Evolutionary conservation across 2,888 invertebrate species (phyloP).

Genomic region (Harpalus rufipes): DNA sequence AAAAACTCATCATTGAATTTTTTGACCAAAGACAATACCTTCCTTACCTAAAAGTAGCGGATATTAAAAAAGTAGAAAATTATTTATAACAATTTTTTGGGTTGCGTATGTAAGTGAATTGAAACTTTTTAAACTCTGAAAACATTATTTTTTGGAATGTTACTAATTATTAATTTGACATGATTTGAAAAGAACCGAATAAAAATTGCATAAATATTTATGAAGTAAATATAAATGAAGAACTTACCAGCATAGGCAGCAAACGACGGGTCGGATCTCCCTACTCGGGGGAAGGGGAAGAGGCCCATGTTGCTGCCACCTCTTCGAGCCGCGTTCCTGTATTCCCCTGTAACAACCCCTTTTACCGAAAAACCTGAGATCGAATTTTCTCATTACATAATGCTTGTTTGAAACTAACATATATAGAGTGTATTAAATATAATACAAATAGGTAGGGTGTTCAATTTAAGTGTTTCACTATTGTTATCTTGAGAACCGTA

Average conservation of each 20-base stretch:
- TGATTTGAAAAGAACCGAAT: not conserved
- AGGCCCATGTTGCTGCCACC: slow-evolving; percentile 61
- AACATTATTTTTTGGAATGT: not conserved
- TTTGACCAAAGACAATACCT: no score
- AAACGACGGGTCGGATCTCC: slow-evolving; percentile 51
- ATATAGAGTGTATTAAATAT: not conserved
- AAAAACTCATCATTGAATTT: no score
- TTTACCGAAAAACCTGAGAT: slow-evolving; percentile 19
- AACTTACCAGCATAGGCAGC: slow-evolving; percentile 48
- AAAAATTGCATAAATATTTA: slow-evolving; percentile 4
- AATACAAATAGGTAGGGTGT: no score
- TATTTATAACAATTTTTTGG: no score
- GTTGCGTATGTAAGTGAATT: no score
- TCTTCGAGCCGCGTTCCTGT: slow-evolving; percentile 25
- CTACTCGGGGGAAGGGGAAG: slow-evolving; percentile 61
- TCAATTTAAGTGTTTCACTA: no score
- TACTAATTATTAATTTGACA: not conserved
- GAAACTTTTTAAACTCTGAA: no score
- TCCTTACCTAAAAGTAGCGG: no score
- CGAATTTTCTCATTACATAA: not conserved
- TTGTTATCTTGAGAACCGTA: no score
- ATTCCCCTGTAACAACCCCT: slow-evolving; percentile 50
- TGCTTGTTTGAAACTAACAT: not conserved
- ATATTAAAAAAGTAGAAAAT: no score
- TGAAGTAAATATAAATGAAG: slow-evolving; percentile 2